Conservation (phyloP, 2,113 vertebrate genomes). For the Myxocyprinus asiaticus region DNA sequence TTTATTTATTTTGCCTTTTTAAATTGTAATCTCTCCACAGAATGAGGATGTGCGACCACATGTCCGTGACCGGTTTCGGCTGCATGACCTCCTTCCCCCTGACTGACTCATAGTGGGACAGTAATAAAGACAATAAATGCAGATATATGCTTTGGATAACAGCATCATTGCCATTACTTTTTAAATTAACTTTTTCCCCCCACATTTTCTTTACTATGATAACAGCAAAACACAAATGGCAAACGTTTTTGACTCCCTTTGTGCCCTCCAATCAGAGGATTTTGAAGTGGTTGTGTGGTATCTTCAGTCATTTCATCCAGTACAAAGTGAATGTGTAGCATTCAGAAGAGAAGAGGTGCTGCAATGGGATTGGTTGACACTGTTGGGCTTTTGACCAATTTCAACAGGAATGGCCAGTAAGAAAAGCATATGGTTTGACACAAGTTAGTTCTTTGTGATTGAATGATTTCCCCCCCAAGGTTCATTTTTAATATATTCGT, state of each 20-base stretch:
- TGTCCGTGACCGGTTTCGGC: slow-evolving; percentile 95
- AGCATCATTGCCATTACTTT: slow-evolving; percentile 94
- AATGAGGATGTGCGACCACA: slow-evolving; percentile 97
- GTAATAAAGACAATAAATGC: slow-evolving; percentile 45
- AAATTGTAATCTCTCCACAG: slow-evolving; percentile 63
- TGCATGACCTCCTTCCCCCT: slow-evolving; percentile 96
- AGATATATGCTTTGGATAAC: slow-evolving; percentile 77
- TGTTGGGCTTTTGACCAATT: slow-evolving; percentile 75
- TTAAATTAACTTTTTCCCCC: slow-evolving; percentile 76
- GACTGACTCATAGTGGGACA: slow-evolving; percentile 77
- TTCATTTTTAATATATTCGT: slow-evolving; percentile 82
- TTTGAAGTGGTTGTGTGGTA: too few species aligned
- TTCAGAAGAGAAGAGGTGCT: slow-evolving; percentile 76
- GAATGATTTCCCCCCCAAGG: slow-evolving; percentile 59
- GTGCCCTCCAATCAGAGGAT: neutral
- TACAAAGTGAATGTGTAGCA: slow-evolving; percentile 52
- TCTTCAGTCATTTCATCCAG: too few species aligned
- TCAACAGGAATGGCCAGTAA: slow-evolving; percentile 89
- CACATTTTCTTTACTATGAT: slow-evolving; percentile 80
- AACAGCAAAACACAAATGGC: slow-evolving; percentile 50
- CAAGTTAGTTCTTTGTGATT: slow-evolving; percentile 15
- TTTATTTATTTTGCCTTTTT: too few species aligned
- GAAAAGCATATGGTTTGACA: slow-evolving; percentile 9
- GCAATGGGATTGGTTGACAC: slow-evolving; percentile 80
- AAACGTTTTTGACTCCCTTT: slow-evolving; percentile 68